Base-by-base conservation (phyloP, 2,113 vertebrate species). In the Notarius quadriscutis region DNA sequence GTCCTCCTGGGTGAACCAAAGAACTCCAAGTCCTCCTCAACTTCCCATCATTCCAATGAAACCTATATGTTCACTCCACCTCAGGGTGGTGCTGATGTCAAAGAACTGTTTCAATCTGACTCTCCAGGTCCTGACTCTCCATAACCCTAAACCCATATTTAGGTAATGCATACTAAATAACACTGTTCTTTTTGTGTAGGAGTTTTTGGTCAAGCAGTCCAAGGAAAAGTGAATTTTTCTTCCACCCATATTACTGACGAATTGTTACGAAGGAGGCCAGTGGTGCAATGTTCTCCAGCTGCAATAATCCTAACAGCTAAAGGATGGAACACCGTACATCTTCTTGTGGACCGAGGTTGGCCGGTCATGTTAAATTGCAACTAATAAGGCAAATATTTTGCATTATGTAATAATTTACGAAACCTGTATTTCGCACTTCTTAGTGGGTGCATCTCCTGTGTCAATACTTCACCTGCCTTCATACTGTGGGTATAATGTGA, bases 311-410 rank as follows among this genome's bases (percentile, higher is more conserved):
- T 96, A 55, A 94, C 91, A 30, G 93, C 92, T 10, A 90, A 92
- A 10, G 88, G 94, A 84, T 83, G 85, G 81, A 92, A 87, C 89
- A 81, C 92, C 75, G 48, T 80, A 5, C 80, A 95, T 57, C 89
- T 96, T 83, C 89, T 93, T 7, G 92, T 96, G 74, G 88, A 94
- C 67, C 92, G 91, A 94, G 94, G 95, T 95, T 87, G 87, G 87
- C 1, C 9, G 75, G 9, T n/a, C 2, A 22, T 84, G 2, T 8
- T 41, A 51, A 9, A 55, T 57, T 10, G 22, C 27, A 25, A 79
- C 17, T 6, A 51, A 69, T 41, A 30, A 69, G 20, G 5, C 41
- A 30, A 20, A 55, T 57, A 78, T 34, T 51, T 18, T 18, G 2
- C 7, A 57, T 22, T 65, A 48, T 27, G 25, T 75, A 55, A 48